A percentile compares a stretch with the other conserved stretches of the same genome.
phyloP scores from a whole-genome alignment of 2,113 vertebrate genomes.

The Aspiorhynchus laticeps region DNA sequence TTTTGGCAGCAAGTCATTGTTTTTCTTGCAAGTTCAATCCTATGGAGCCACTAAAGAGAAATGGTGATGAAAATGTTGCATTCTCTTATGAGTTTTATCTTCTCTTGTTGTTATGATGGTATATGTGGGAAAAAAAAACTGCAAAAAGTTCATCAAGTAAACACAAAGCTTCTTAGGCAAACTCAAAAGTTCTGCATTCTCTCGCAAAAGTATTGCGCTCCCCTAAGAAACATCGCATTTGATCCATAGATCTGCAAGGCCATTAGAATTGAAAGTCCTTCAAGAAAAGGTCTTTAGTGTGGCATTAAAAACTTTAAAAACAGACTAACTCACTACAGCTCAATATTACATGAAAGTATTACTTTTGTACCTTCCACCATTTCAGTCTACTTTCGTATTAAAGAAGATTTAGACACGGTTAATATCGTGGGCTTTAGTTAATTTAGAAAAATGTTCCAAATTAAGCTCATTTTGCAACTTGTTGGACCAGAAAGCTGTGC shows the following conservation, averaged over 20 bases:
- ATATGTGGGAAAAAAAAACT: background rate
- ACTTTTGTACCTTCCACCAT: background rate
- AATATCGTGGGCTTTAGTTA: background rate
- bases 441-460: conserved; percentile 32
- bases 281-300: background rate
- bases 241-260: background rate
- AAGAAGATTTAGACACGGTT: background rate
- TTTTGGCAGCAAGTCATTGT: background rate
- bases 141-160: background rate
- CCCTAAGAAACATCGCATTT: background rate
- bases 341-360: background rate
- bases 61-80: background rate
- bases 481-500: background rate
- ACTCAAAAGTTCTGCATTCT: background rate
- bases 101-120: background rate
- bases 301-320: too few relatives aligned
- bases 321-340: background rate
- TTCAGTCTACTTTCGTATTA: background rate
- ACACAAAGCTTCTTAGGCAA: background rate
- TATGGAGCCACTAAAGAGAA: too few relatives aligned
- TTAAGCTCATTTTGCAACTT: conserved; percentile 3
- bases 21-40: background rate
- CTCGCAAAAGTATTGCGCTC: background rate
- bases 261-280: background rate
- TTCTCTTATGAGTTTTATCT: background rate